A percentile compares a stretch with the other conserved stretches of the same genome.
phyloP scores from a whole-genome alignment of 2,888 invertebrate genomes.

The Tethea ocularis region DNA sequence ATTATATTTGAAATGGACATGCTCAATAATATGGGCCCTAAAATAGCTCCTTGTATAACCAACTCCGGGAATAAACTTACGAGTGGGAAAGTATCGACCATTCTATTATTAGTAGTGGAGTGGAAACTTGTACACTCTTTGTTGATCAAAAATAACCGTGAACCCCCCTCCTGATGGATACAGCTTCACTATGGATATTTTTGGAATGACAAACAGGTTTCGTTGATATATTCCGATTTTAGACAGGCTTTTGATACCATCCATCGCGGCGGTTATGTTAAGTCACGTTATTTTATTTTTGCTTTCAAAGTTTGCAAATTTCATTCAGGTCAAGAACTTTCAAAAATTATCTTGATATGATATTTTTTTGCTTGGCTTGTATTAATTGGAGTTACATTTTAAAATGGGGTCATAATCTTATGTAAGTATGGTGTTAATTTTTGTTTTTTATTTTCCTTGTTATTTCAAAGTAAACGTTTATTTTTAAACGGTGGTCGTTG shows the following conservation, averaged over 20 bases:
- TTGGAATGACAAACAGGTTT: conserved; percentile 30
- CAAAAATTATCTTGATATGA: not conserved
- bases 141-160: conserved; percentile 64
- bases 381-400: not conserved
- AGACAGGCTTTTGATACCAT: conserved; percentile 7
- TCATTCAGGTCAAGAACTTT: not conserved
- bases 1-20: conserved; percentile 23
- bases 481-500: not conserved
- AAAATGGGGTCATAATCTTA: not conserved
- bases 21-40: conserved; percentile 53
- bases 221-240: conserved; percentile 25
- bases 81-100: conserved; percentile 66
- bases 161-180: conserved; percentile 47
- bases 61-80: conserved; percentile 61
- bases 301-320: not conserved
- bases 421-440: not conserved
- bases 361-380: not conserved
- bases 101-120: conserved; percentile 59
- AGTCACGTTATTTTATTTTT: not conserved
- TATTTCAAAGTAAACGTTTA: not conserved
- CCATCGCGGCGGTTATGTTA: not conserved
- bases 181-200: conserved; percentile 40
- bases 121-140: conserved; percentile 67
- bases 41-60: conserved; percentile 68
- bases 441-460: not conserved